Evolutionary conservation across 2,113 vertebrate species (phyloP).

Genomic region (Albula glossodonta): DNA sequence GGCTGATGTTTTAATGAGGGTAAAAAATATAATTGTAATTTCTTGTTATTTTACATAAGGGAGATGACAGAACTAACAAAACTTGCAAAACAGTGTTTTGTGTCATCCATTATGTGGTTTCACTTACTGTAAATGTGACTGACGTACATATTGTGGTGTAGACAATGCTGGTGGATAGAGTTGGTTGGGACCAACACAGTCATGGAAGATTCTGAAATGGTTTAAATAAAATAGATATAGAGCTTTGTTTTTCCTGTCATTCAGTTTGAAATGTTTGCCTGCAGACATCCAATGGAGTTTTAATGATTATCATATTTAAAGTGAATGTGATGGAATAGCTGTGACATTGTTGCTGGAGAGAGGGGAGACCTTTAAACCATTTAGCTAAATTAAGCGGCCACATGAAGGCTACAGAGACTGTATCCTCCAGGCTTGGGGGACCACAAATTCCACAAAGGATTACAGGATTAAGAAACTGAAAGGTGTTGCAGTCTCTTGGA

Average conservation of each 20-base stretch:
- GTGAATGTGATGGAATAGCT: constrained; percentile 34
- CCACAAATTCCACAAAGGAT: constrained; percentile 81
- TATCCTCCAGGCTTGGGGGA: constrained; percentile 68
- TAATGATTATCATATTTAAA: constrained; percentile 35
- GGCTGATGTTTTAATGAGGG: no score
- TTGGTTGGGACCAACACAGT: not conserved
- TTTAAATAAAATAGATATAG: not conserved
- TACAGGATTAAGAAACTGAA: constrained; percentile 82
- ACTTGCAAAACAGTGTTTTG: no score
- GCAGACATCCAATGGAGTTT: constrained; percentile 28
- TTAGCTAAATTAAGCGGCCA: constrained; percentile 48
- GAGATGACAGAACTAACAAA: no score
- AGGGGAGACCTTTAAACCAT: constrained; percentile 33
- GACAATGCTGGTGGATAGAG: not conserved
- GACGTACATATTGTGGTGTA: not conserved
- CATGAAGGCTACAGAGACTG: constrained; percentile 56
- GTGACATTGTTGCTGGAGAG: constrained; percentile 36
- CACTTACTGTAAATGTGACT: not conserved
- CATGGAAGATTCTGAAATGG: not conserved
- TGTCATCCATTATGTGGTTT: not conserved
- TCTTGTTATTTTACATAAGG: no score
- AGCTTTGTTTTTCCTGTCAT: constrained; percentile 27
- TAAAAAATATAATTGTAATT: no score
- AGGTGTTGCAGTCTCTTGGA: constrained; percentile 82
- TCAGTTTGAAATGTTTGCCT: constrained; percentile 19